Evolutionary conservation across 2,888 invertebrate genomes (phyloP).

Genomic region (Silvanus unidentatus): DNA sequence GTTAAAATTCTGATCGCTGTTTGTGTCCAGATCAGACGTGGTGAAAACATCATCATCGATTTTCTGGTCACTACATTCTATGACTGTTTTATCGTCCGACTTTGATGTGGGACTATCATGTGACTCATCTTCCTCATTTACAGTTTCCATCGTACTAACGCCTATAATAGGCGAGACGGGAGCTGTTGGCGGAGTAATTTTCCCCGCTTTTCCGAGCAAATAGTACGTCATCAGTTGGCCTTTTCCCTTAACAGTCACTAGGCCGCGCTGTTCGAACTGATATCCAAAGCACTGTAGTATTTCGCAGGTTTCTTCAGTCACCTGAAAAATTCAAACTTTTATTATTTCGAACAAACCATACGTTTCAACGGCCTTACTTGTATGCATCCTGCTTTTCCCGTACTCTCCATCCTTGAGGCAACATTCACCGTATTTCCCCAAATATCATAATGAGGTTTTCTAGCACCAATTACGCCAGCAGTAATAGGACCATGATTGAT

Average conservation of each 20-base stretch:
- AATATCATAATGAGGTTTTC: conserved; percentile 94
- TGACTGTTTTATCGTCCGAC: conserved; percentile 43
- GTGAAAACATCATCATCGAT: conserved; percentile 38
- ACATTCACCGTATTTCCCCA: conserved; percentile 98
- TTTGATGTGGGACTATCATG: conserved; percentile 42
- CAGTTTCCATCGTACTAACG: conserved; percentile 41
- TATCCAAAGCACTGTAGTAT: conserved; percentile 87
- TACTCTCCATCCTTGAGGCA: conserved; percentile 95
- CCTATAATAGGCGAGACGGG: conserved; percentile 38
- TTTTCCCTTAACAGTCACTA: conserved; percentile 95
- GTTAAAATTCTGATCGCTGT: conserved; percentile 30
- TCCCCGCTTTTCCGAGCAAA: conserved; percentile 57
- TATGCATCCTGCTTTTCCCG: conserved; percentile 89
- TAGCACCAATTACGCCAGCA: conserved; percentile 90
- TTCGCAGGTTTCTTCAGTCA: conserved; percentile 89
- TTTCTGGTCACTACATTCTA: conserved; percentile 37
- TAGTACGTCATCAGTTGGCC: conserved; percentile 95
- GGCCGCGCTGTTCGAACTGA: conserved; percentile 87
- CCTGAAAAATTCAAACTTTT: conserved; percentile 51
- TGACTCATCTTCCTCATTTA: conserved; percentile 46
- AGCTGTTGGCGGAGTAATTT: conserved; percentile 41
- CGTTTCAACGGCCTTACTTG: too few relatives aligned
- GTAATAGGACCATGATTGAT: conserved; percentile 95
- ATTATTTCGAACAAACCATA: too few relatives aligned
- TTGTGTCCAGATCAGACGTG: conserved; percentile 27